Evolutionary conservation across 2,797 vertebrate genomes (phyloP), one percentile per base, ranked within the genome.

Genomic region (Steatocranus sp.): DNA sequence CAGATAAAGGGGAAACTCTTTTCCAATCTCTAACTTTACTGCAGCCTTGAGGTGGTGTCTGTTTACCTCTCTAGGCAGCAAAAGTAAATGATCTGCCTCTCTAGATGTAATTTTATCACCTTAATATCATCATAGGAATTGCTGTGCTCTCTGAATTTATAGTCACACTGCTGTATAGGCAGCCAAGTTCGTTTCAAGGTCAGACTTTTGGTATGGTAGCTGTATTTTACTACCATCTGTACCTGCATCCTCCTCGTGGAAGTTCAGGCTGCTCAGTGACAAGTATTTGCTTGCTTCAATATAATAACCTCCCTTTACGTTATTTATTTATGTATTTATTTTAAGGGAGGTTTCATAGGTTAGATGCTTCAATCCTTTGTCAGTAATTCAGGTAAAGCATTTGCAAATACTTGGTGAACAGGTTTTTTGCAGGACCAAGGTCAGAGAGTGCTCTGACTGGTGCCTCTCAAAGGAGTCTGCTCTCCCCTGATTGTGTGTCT

Each of bases 141-240:
- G 7, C 23, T 63, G 25, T 79, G n/a, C 88, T 88, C 76, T 78
- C 18, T 43, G 56, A 84, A 77, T 82, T 81, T 83, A 17, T 51
- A 25, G 18, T 20, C 36, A n/a, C 11, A 49, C 11, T 79, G 49
- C 63, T 78, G 76, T 83, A 86, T 54, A 79, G 25, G 46, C 30
- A 17, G 23, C 53, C 11, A 68, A 49, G 85, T 75, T 49, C 4
- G 70, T 76, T 80, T 61, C 17, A 61, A 34, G 80, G n/a, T 41
- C 38, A 70, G 15, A 32, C 7, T 20, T 68, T 27, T 12, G 27
- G 23, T 61, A 20, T 76, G 56, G 23, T 43, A 38, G 30, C 53
- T 11, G 9, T 79, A 50, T 30, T 68, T 48, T n/a, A 15, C 27
- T 48, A 68, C 70, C 34, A 53, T 82, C 48, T 76, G 36, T 58